Evolutionary conservation across 2,888 invertebrate genomes (phyloP), one percentile per base, ranked within the genome.

Genomic region (Temnothorax unifasciatus): DNA sequence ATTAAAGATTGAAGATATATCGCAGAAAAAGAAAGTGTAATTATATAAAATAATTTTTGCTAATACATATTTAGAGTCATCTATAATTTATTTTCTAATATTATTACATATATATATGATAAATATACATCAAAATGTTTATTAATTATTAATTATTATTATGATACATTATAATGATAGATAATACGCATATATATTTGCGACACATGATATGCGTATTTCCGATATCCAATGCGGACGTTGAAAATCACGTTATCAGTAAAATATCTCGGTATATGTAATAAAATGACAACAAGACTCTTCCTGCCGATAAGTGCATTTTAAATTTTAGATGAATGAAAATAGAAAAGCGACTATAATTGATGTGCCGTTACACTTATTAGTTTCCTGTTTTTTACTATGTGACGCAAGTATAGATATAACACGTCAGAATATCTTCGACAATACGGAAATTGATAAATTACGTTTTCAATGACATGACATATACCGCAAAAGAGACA

Each of bases 311-410:
- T 68, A 57, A 44, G 21, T 11, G 57, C 11, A 34, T 41, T 54
- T 15, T 15, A 38, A 25, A 52, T 69, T 57, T 44, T 15, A 68
- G 44, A 21, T 44, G 18, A 69, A 57, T 57, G 34, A 18, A 44
- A 69, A 69, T 57, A 6, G 21, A 69, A 15, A 68, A 69, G 15
- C 15, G 11, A 8, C 9, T 64, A 13, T 25, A 34, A 57, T 44
- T 69, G 21, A 77, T 57, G 57, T 34, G 29, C 13, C 34, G 13
- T 61, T 63, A 63, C 8, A 41, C 15, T 69, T 77, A 57, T 68
- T 21, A 68, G 11, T 68, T 69, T 69, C 29, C 71, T 44, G 21
- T 52, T 68, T 41, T 57, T n/a, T 8, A 52, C 34, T 1, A 44
- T 21, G 34, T 44, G 34, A 57, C n/a, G 9, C 29, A 76, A 9